Base-by-base conservation (phyloP, 2,888 invertebrate genomes). In the Onchidella celtica region DNA sequence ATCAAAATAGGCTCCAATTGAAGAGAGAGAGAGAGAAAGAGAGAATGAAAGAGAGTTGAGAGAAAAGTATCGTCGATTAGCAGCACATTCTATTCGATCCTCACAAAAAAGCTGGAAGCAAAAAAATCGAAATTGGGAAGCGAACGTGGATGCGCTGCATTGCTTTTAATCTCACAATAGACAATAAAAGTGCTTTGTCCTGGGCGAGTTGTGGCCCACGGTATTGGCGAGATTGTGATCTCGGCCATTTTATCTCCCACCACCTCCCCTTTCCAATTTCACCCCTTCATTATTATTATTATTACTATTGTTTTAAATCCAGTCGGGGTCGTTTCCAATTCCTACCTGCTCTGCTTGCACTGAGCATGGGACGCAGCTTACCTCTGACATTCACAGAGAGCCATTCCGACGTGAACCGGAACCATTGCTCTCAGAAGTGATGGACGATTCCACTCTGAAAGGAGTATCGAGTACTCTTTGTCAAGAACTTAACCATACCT, bases 311-410 rank as follows among this genome's bases (percentile, higher is more conserved):
- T n/a, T n/a, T n/a, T n/a, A n/a, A n/a, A n/a, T n/a, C n/a, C n/a
- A n/a, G n/a, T n/a, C n/a, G n/a, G n/a, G n/a, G n/a, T 65, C 75
- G 75, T 29, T 75, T 63, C 65, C 75, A 65, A 75, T 75, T 55
- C 65, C 38, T 63, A 75, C 40, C 65, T 40, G 75, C 59, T 65
- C 73, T 47, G 75, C 63, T 65, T 24, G 40, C 75, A 11, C 63
- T 6, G 40, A 75, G 17, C 47, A 47, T 57, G 38, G 61, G 73
- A 73, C 38, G 24, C 11, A 0, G 61, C 36, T 21, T 73, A 73
- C 73, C 73, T 73, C 59, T 59, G 59, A 73, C 47, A 9, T 36
- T n/a, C 36, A 73, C n/a, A 59, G 73, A 73, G 47, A n/a, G n/a
- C n/a, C n/a, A n/a, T n/a, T n/a, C n/a, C n/a, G n/a, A n/a, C n/a